Base-by-base conservation (phyloP, 1,140 invertebrate genomes). In the Pararge aegeria region DNA sequence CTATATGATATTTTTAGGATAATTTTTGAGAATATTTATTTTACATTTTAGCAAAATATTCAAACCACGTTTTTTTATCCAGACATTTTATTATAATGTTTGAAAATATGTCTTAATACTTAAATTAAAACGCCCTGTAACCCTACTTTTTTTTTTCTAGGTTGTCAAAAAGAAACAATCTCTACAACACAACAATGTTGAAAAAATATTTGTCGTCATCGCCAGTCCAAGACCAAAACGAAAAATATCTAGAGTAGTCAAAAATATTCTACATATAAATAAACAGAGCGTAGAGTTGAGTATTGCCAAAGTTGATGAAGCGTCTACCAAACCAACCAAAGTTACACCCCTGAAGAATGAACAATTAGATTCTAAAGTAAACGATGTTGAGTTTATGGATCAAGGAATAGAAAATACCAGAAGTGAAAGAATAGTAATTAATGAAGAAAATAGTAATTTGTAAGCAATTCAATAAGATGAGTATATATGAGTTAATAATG, bases 241-340 rank as follows among this genome's bases (percentile, higher is more conserved):
- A 54, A 89, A 78, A 15, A 18, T 89, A 15, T 70, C 76, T 0
- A 61, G 64, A 37, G 63, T 76, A 0, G 67, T 89, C 30, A 87
- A 85, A 53, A 83, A 87, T 19, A 70, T 89, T 24, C 67, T 89
- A 0, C 78, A 85, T 18, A 82, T 87, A 19, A 83, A 89, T 38
- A 84, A 70, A 62, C 82, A 87, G 6, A 75, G 75, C 1, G 15
- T 87, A 5, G 83, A 89, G 29, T 68, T 87, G 3, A 87, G 70
- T 48, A 44, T 82, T 6, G 55, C 63, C 0, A 87, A 80, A 65
- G 55, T 70, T 3, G 80, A 87, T 24, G 84, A 89, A 58, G 55
- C 64, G 10, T 85, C 83, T 0, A 80, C 76, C 0, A 89, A 84
- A 52, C 83, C 82, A 2, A 89, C 84, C 12, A 89, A 80, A 75